Base-by-base conservation (phyloP, 2,888 invertebrate genomes). In the Eupithecia inturbata region DNA sequence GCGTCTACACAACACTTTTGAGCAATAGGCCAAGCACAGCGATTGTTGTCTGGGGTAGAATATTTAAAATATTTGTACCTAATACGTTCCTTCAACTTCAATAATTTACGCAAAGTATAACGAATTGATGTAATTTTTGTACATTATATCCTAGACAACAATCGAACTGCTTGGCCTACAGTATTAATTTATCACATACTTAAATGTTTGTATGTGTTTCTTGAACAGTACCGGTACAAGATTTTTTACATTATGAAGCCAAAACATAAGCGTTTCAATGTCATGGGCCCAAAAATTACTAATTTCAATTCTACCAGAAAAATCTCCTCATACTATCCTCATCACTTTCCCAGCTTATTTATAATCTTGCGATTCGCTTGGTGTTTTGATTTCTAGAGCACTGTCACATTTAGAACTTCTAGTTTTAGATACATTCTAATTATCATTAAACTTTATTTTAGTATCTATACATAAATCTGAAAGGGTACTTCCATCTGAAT, bases 341-440 rank as follows among this genome's bases (percentile, higher is more conserved):
- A 77, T 79, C 80, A 81, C 80, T 73, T 41, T 83, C 86, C 87
- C 85, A 78, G 87, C 88, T 88, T 87, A 66, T 77, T 45, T 79
- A 80, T 83, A 82, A 79, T 78, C 81, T 87, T 83, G 85, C 87
- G 79, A 80, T 84, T 86, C 86, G 90, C 89, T 90, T 89, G 81
- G 88, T 87, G 83, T 87, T 82, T 85, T 85, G 72, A 71, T 86
- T 85, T 82, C 72, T 82, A 82, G 83, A 84, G 82, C 85, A 83
- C 84, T 82, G 63, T 80, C 84, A 81, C 82, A 72, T 77, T 19
- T 73, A 77, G 75, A 77, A 76, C 72, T 41, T 71, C 64, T 75
- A 72, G 72, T n/a, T 75, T 7, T 71, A 73, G 71, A 71, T 62
- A n/a, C 66, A 71, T 64, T 62, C n/a, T 70, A 28, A 26, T 57